Evolutionary conservation across 1,140 invertebrate genomes (phyloP).

Genomic region (Bombus ignitus): DNA sequence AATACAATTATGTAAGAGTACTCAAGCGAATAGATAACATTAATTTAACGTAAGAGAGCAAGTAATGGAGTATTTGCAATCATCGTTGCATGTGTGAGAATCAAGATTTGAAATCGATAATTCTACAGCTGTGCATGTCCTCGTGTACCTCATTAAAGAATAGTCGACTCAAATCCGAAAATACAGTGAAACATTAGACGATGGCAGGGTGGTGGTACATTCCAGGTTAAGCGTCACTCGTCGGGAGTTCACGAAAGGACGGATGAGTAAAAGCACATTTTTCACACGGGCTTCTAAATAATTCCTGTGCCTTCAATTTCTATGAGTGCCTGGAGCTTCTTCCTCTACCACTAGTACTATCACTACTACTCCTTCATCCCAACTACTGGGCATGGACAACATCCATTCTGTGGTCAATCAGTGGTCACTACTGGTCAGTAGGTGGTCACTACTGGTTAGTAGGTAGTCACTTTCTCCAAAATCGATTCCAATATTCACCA

Average conservation of each 20-base stretch:
- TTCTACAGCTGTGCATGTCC: not conserved
- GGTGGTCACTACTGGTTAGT: not conserved
- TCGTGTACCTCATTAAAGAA: not conserved
- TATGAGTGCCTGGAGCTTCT: not conserved
- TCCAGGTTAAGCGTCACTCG: not conserved
- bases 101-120: not conserved
- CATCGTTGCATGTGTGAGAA: not conserved
- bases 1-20: too few relatives aligned
- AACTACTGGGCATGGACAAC: not conserved
- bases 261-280: not conserved
- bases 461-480: not conserved
- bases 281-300: not conserved
- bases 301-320: not conserved
- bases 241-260: not conserved
- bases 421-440: not conserved
- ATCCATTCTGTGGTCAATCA: not conserved
- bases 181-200: not conserved
- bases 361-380: not conserved
- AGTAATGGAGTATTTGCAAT: too few relatives aligned
- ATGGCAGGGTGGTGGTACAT: not conserved
- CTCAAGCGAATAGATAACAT: not conserved
- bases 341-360: not conserved
- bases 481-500: not conserved
- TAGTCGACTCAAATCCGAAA: not conserved
- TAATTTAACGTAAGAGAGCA: not conserved